Conservation (phyloP, 2,797 vertebrate genomes). For the Alcedo quadribrachys region DNA sequence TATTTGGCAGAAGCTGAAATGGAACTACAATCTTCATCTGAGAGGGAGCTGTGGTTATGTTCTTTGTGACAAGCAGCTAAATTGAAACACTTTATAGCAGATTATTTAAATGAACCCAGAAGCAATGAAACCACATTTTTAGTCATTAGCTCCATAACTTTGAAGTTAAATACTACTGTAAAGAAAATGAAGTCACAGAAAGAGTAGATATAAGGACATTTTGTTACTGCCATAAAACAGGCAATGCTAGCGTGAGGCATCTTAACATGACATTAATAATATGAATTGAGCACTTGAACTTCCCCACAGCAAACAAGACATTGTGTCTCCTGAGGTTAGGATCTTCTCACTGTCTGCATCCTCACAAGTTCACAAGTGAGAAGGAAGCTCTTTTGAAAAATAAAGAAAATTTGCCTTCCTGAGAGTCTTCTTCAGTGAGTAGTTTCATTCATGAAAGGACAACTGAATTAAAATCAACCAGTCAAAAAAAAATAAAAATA, state of each 20-base stretch:
- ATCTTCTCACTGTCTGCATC: background rate
- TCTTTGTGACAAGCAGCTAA: background rate
- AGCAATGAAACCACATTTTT: background rate
- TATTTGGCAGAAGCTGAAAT: background rate
- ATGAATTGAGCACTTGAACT: background rate
- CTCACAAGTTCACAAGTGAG: background rate
- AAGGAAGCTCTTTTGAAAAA: background rate
- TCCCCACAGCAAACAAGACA: background rate
- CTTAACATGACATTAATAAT: background rate
- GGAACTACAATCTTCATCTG: background rate
- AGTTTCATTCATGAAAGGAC: background rate
- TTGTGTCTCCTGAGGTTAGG: background rate
- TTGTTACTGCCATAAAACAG: background rate
- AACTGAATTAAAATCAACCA: background rate
- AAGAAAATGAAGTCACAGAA: background rate
- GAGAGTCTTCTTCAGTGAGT: background rate
- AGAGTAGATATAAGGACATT: background rate
- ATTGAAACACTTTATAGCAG: background rate
- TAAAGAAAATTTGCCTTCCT: background rate
- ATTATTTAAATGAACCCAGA: background rate
- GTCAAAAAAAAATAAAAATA: background rate
- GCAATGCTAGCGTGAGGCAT: background rate
- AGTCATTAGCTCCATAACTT: background rate
- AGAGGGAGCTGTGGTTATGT: background rate
- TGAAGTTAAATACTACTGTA: background rate